Percentiles rank a stretch among this genome's conserved stretches.
Evolutionary conservation across 2,113 vertebrate species (phyloP).

Genomic region (Tachysurus fulvidraco): DNA sequence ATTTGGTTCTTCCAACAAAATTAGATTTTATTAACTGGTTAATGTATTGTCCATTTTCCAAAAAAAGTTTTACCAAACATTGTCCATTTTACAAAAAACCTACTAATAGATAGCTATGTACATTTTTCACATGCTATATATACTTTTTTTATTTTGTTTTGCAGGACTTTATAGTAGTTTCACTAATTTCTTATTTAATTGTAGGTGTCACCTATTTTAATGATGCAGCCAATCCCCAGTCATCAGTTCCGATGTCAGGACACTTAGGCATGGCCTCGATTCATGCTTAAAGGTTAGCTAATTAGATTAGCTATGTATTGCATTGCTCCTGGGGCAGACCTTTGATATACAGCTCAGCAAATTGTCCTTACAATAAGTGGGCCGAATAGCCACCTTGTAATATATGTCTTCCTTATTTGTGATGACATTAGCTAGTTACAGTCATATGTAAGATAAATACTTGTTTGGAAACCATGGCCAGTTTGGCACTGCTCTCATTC

Average conservation of each 20-base stretch:
- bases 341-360: constrained; percentile 7
- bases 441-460: constrained; percentile 3
- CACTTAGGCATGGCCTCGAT: constrained; percentile 25
- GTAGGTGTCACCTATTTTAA: neutral
- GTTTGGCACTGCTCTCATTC: neutral
- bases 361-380: constrained; percentile 10
- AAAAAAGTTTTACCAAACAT: neutral
- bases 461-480: neutral
- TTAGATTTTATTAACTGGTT: neutral
- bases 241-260: constrained; percentile 15
- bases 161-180: neutral
- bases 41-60: neutral
- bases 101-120: neutral
- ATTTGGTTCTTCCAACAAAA: too few relatives aligned
- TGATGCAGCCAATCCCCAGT: constrained; percentile 5
- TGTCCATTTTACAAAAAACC: neutral
- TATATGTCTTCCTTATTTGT: constrained; percentile 9
- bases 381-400: constrained; percentile 7
- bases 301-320: constrained; percentile 46
- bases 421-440: constrained; percentile 32
- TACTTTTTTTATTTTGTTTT: neutral
- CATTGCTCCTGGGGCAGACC: constrained; percentile 23
- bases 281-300: constrained; percentile 43
- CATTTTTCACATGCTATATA: neutral
- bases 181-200: neutral